Base-by-base conservation (phyloP, 2,888 invertebrate genomes). In the Clistopyga incitator region DNA sequence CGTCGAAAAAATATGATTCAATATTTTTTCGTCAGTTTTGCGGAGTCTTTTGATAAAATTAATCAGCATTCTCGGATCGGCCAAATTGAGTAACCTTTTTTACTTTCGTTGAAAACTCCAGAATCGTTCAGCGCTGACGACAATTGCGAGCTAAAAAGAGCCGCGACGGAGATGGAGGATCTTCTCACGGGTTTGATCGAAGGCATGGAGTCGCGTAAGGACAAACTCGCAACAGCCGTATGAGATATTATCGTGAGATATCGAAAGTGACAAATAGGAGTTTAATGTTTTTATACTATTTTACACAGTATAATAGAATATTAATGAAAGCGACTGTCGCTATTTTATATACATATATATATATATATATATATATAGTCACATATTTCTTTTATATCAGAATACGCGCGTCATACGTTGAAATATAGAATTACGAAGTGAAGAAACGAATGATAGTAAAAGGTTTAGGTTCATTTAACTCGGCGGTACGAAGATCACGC, bases 131-230 rank as follows among this genome's bases (percentile, higher is more conserved):
- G 90, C 54, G 89, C 90, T 29, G 89, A 90, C 82, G 96, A 96
- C 91, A 96, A 96, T 91, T 95, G 94, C 0, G 95, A 96, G 88
- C 92, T 96, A 3, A 95, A 96, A 67, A 95, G 95, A 87, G 96
- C 96, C 0, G 96, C 96, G 0, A 95, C 95, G 38, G 96, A 96
- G 91, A 96, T 96, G 94, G 96, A 96, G 91, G 96, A 95, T 8
- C 93, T 96, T 82, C 93, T 96, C 18, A 95, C 96, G 0, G 95
- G 95, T 0, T 93, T 96, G 38, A 96, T 96, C 71, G 94, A 96
- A 65, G 96, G 95, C 34, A 96, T 96, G 29, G 96, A 96, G 88
- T 92, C 92, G 52, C 91, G 92, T 18, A 92, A 91, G 84, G 90
- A 88, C 84, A 92, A 92, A 86, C 89, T 92, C 34, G 91, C 92